Evolutionary conservation across 2,888 invertebrate genomes (phyloP).

Genomic region (Hydropsyche betteni): DNA sequence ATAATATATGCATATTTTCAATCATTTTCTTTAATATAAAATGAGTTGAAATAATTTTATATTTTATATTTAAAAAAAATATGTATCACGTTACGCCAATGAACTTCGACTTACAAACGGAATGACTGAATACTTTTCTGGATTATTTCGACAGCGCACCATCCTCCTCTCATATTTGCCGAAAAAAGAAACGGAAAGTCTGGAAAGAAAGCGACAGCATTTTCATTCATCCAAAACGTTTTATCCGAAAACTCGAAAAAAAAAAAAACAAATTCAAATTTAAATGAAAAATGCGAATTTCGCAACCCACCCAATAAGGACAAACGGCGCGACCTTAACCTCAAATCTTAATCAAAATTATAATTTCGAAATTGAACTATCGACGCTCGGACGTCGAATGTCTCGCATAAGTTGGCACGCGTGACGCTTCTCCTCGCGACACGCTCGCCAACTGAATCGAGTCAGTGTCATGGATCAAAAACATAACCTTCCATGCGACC

Average conservation of each 20-base stretch:
- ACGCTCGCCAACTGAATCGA: constrained; percentile 37
- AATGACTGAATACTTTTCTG: constrained; percentile 8
- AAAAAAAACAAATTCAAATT: no score
- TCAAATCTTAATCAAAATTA: constrained; percentile 3
- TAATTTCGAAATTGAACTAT: constrained; percentile 23
- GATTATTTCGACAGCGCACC: constrained; percentile 19
- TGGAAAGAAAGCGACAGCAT: background rate
- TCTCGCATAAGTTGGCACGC: constrained; percentile 35
- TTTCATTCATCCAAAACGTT: background rate
- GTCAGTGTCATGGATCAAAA: constrained; percentile 41
- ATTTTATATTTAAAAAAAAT: background rate
- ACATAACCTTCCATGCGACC: constrained; percentile 19
- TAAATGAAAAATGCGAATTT: no score
- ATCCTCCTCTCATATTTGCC: constrained; percentile 18
- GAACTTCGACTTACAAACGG: constrained; percentile 21
- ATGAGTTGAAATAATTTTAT: background rate
- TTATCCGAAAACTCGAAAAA: no score
- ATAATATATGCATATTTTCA: no score
- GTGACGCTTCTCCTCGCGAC: background rate
- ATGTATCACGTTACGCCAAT: constrained; percentile 11
- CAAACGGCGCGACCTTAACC: constrained; percentile 1
- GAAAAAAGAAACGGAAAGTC: background rate
- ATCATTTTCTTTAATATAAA: no score
- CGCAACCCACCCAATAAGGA: background rate
- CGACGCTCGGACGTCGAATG: constrained; percentile 4